Evolutionary conservation across 2,113 vertebrate species (phyloP), one percentile per base, ranked within the genome.

Genomic region (Hucho hucho): DNA sequence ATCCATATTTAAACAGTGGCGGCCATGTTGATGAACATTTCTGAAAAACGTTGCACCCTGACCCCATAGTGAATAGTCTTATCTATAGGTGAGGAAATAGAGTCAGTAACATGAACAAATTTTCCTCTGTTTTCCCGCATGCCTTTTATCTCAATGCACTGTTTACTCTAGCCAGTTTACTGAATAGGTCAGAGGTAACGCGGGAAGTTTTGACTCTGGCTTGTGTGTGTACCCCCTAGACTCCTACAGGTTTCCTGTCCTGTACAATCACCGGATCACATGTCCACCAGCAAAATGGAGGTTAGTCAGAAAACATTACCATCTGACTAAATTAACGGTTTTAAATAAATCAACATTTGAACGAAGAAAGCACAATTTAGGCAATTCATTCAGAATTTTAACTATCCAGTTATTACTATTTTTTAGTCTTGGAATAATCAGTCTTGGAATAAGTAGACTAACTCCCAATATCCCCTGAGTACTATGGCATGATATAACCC

Each of bases 51-150:
- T 56, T 56, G 58, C 7, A n/a, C 9, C 2, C 58, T 13, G 6
- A 53, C 22, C 32, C 72, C 47, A 83, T 13, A 58, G 43, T 3
- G 14, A 66, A 25, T 13, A n/a, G 16, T 13, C 76, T 49, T 46
- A 37, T 70, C 59, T 69, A 81, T 79, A 58, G 77, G 68, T 24
- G 6, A 75, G 75, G 76, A 81, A 87, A 81, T 68, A 76, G 28
- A 66, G 61, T 47, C 16, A 13, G 49, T 18, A 77, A 46, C 13
- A 59, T 76, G 78, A 77, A n/a, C 73, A 74, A 24, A 66, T 72
- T 77, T 82, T 29, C 74, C 3, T 20, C 25, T 66, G n/a, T 69
- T 46, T 29, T 74, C 4, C 1, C 2, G 68, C 25, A 0, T 4
- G 14, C 20, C 59, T 64, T 4, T 22, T 69, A 58, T 53, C 53